Percentiles rank a stretch among this genome's conserved stretches.
Evolutionary conservation across 1,140 invertebrate genomes (phyloP).

Genomic region (Bombus cullumanus): DNA sequence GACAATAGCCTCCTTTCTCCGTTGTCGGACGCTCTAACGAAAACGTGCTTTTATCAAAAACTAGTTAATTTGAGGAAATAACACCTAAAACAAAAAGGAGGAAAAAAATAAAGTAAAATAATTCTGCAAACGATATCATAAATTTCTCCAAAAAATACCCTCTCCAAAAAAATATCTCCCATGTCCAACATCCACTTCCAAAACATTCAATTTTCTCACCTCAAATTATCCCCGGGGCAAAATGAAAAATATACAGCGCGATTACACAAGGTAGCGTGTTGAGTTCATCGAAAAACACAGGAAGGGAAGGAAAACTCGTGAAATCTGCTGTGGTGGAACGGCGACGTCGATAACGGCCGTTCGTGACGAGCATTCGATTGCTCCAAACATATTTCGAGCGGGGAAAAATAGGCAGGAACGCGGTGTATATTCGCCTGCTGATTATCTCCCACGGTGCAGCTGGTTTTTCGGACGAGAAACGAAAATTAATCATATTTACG

Average conservation of each 20-base stretch:
- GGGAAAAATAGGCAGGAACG: neutral
- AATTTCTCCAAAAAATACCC: neutral
- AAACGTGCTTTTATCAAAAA: neutral
- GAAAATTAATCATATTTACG: constrained; percentile 68
- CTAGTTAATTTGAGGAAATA: neutral
- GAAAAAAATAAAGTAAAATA: neutral
- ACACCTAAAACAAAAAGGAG: neutral
- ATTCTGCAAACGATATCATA: neutral
- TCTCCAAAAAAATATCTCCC: neutral
- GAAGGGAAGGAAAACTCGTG: neutral
- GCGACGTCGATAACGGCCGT: neutral
- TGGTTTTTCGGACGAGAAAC: constrained; percentile 55
- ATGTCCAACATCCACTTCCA: neutral
- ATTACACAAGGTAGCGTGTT: neutral
- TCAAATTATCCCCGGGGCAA: neutral
- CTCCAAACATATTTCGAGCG: neutral
- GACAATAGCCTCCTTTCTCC: neutral
- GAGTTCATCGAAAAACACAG: neutral
- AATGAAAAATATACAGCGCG: neutral
- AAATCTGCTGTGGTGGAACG: neutral
- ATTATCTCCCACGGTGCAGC: constrained; percentile 34
- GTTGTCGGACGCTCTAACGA: neutral
- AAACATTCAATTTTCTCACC: neutral
- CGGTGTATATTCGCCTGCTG: constrained; percentile 27
- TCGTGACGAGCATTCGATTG: constrained; percentile 37